These are phyloP conservation scores for Schrankia costaestrigalis DNA, from an alignment of 2,888 invertebrate genomes.

Conservation along the genomic window DNA sequence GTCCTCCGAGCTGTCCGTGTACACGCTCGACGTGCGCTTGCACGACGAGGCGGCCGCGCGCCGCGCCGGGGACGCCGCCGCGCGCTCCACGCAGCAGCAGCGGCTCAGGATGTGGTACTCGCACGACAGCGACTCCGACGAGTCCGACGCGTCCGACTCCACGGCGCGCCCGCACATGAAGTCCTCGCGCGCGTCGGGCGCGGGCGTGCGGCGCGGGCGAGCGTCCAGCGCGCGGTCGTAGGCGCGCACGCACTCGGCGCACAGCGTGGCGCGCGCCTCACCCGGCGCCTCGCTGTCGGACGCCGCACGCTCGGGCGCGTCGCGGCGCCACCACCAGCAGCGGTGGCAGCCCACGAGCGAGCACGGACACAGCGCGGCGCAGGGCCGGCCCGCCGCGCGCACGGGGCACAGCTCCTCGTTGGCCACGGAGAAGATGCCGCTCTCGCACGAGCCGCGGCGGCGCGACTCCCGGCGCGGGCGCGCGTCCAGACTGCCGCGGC, in stretches of 20 bases:
- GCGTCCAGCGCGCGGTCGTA: conserved; percentile 54
- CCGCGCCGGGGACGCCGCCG: conserved; percentile 44
- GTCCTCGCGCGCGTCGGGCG: conserved; percentile 71
- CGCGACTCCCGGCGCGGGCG: conserved; percentile 36
- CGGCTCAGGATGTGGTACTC: conserved; percentile 57
- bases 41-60: conserved; percentile 56
- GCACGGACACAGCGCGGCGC: conserved; percentile 66
- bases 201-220: conserved; percentile 52
- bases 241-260: conserved; percentile 49
- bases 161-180: conserved; percentile 48
- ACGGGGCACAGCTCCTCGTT: conserved; percentile 85
- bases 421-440: conserved; percentile 93
- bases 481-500: conserved; percentile 45
- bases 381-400: conserved; percentile 47
- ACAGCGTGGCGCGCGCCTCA: conserved; percentile 34
- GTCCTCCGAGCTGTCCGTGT: conserved; percentile 93
- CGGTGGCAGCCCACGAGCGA: conserved; percentile 67
- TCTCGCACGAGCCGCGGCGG: conserved; percentile 90
- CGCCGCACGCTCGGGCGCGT: conserved; percentile 30
- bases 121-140: conserved; percentile 32
- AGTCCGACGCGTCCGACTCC: conserved; percentile 17
- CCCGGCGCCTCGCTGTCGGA: conserved; percentile 27
- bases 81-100: conserved; percentile 60
- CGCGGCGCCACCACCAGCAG: conserved; percentile 68
- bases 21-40: conserved; percentile 89